phyloP scores from a whole-genome alignment of 2,888 invertebrate genomes.

The Ennomos erosarius region DNA sequence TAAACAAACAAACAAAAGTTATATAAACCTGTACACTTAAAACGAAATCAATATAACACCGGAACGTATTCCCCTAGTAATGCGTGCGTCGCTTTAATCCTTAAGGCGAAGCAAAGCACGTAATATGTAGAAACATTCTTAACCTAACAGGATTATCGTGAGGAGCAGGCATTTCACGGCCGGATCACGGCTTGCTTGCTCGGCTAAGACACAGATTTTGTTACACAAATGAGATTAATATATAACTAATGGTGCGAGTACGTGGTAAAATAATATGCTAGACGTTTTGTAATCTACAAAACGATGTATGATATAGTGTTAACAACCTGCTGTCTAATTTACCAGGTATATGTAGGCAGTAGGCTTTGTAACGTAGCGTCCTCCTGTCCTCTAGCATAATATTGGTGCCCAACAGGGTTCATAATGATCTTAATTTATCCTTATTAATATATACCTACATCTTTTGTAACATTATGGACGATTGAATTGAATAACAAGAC shows the following conservation, averaged over 20 bases:
- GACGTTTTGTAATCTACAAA: no score
- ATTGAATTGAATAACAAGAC: no score
- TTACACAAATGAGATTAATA: slow-evolving; percentile 83
- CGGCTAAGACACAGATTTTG: slow-evolving; percentile 84
- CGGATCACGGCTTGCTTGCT: slow-evolving; percentile 82
- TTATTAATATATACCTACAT: no score
- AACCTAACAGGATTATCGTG: slow-evolving; percentile 90
- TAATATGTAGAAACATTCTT: slow-evolving; percentile 90
- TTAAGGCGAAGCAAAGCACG: slow-evolving; percentile 88
- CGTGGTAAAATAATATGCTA: no score
- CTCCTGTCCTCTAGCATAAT: no score
- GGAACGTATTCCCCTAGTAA: slow-evolving; percentile 26
- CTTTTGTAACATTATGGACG: no score
- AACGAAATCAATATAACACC: slow-evolving; percentile 29
- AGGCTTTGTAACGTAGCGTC: no score
- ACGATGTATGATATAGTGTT: no score
- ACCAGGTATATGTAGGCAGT: no score
- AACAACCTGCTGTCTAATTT: no score
- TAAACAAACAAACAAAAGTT: slow-evolving; percentile 2
- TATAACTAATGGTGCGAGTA: slow-evolving; percentile 42
- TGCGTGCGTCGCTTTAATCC: slow-evolving; percentile 84
- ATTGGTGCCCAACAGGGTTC: no score
- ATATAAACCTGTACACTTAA: slow-evolving; percentile 17
- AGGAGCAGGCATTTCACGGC: slow-evolving; percentile 86
- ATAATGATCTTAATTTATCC: no score